Conservation (phyloP, 2,113 vertebrate genomes). For the Tupaia chinensis region DNA sequence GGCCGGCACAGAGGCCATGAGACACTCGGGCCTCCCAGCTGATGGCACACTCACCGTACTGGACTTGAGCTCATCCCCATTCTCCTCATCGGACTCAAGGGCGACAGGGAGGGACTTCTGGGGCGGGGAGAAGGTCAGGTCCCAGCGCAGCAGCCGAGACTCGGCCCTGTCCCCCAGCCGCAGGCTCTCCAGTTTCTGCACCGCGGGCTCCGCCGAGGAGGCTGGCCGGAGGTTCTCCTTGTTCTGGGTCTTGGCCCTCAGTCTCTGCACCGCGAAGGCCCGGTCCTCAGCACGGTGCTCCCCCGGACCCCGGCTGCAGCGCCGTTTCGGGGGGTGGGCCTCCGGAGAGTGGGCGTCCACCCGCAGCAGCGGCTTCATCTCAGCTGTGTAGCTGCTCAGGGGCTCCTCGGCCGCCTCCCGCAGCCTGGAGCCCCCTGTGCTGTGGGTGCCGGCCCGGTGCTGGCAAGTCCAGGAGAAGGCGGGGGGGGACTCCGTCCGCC, state of each 20-base stretch:
- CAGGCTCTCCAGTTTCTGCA: constrained; percentile 98
- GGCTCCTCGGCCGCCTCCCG: constrained; percentile 94
- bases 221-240: constrained; percentile 91
- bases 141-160: constrained; percentile 96
- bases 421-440: constrained; percentile 92
- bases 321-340: constrained; percentile 87
- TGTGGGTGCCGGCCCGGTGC: constrained; percentile 92
- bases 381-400: constrained; percentile 94
- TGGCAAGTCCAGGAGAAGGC: constrained; percentile 93
- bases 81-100: constrained; percentile 95
- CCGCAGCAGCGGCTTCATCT: constrained; percentile 95
- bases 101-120: constrained; percentile 95
- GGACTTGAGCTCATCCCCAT: constrained; percentile 93
- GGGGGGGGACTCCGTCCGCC: constrained; percentile 90
- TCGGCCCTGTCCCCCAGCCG: constrained; percentile 95
- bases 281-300: constrained; percentile 87
- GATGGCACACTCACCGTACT: constrained; percentile 92
- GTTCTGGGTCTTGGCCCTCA: constrained; percentile 91
- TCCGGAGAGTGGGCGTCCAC: constrained; percentile 89
- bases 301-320: constrained; percentile 84
- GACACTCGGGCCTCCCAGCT: fast-evolving
- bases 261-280: constrained; percentile 92
- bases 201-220: constrained; percentile 92
- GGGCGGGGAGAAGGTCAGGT: constrained; percentile 97
- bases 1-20: no score